phyloP scores from a whole-genome alignment of 2,113 vertebrate species.

The Dryoscopus gambensis region DNA sequence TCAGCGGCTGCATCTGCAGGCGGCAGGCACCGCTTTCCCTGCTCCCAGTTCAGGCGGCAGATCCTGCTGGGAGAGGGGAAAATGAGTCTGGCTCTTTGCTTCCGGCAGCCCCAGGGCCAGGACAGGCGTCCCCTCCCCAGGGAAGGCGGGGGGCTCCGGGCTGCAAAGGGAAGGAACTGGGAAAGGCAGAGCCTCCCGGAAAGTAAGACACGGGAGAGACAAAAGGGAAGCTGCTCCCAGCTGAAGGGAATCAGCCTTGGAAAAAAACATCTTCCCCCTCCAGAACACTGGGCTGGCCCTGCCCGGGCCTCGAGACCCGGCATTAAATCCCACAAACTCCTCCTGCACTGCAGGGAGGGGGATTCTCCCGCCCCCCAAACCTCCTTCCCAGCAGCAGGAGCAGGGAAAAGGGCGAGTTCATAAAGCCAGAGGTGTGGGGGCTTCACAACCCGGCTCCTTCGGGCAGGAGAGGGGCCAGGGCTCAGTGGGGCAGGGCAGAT shows the following conservation, averaged over 20 bases:
- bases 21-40: background rate
- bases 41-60: background rate
- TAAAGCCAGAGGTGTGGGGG: background rate
- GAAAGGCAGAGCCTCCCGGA: background rate
- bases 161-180: background rate
- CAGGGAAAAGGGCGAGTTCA: background rate
- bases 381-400: background rate
- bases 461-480: background rate
- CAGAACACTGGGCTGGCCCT: background rate
- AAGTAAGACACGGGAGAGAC: background rate
- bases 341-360: background rate
- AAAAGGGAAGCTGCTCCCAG: background rate
- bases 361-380: background rate
- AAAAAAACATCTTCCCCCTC: background rate
- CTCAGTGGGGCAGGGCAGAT: background rate
- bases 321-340: background rate
- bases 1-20: background rate
- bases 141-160: background rate
- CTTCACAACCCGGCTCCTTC: fast-evolving
- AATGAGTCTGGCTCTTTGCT: background rate
- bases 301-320: fast-evolving
- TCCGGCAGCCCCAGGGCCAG: background rate
- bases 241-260: background rate
- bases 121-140: background rate
- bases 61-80: background rate